Evolutionary conservation across 2,797 vertebrate species (phyloP), one percentile per base, ranked within the genome.

Genomic region (Molossus alvarezi): DNA sequence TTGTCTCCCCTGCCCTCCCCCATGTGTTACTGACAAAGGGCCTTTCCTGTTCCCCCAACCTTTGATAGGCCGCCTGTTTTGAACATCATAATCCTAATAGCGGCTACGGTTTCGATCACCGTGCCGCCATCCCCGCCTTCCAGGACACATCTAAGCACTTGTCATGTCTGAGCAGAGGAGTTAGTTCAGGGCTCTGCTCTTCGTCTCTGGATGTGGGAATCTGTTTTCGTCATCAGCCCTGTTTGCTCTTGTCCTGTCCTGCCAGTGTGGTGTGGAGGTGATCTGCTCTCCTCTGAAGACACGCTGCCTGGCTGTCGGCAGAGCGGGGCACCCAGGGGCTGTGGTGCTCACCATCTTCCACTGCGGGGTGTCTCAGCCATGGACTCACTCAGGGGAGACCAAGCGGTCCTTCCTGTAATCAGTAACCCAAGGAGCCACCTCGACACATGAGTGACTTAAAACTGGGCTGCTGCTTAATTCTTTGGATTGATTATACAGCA

Each of bases 251-350:
- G 15, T 88, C 77, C 73, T 82, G 21, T 80, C 64, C 83, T 81
- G 58, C 80, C 72, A 48, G 5, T 3, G 57, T 23, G 65, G 51
- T 21, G 4, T 65, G 64, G 75, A 77, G 20, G 73, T 75, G 60
- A 77, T 58, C 64, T 79, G 21, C 81, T 89, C 80, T 93, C 41
- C 76, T 20, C 23, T 53, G 62, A 95, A 95, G 86, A 94, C 92
- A 65, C 81, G 64, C 57, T 33, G 48, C 80, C 81, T 51, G 23
- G 91, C 65, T 81, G 72, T 83, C 1, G 1, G 60, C 91, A 81
- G 65, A 87, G 23, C 55, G 1, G 23, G 29, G 11, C 62, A 1
- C 23, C 21, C 37, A 11, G 72, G 60, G 72, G 55, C n/a, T 55
- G 48, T 7, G 14, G 53, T 9, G 1, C 55, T 45, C 55, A 9